Conservation (phyloP, 2,888 invertebrate species). For the Brachypterus glaber region DNA sequence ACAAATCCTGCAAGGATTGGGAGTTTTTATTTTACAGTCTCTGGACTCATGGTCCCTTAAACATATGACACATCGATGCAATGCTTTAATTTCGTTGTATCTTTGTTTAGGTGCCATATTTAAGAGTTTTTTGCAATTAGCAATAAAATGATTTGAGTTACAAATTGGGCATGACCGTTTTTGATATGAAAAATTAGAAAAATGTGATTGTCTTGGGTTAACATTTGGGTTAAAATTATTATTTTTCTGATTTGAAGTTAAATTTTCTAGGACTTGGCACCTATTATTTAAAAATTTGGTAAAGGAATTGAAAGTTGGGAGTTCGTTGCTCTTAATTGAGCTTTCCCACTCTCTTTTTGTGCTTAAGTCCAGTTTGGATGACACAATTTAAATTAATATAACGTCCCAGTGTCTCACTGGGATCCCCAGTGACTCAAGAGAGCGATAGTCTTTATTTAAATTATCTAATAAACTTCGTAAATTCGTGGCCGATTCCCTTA, state of each 20-base stretch:
- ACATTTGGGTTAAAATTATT: no score
- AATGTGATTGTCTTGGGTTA: no score
- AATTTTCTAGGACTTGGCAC: conserved; percentile 6
- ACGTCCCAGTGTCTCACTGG: no score
- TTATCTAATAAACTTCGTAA: conserved; percentile 7
- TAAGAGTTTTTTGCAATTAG: conserved; percentile 3
- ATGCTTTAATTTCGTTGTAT: conserved; percentile 3
- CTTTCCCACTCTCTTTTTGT: conserved; percentile 9
- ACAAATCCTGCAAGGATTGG: no score
- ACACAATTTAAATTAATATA: no score
- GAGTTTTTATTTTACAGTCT: no score
- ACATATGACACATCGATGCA: conserved; percentile 4
- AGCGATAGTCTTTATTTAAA: conserved; percentile 6
- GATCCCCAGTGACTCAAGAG: no score
- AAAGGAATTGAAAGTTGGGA: background rate
- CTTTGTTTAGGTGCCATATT: background rate
- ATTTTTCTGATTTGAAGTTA: conserved; percentile 1
- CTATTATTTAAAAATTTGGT: background rate
- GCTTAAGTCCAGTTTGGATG: conserved; percentile 7
- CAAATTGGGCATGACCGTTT: conserved; percentile 4
- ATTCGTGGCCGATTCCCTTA: conserved; percentile 3
- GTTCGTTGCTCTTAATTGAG: conserved; percentile 10
- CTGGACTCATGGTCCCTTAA: conserved; percentile 2
- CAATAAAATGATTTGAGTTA: conserved; percentile 2
- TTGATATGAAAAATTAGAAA: no score